Evolutionary conservation across 2,113 vertebrate genomes (phyloP), one percentile per base, ranked within the genome.

Genomic region (Spea bombifrons): DNA sequence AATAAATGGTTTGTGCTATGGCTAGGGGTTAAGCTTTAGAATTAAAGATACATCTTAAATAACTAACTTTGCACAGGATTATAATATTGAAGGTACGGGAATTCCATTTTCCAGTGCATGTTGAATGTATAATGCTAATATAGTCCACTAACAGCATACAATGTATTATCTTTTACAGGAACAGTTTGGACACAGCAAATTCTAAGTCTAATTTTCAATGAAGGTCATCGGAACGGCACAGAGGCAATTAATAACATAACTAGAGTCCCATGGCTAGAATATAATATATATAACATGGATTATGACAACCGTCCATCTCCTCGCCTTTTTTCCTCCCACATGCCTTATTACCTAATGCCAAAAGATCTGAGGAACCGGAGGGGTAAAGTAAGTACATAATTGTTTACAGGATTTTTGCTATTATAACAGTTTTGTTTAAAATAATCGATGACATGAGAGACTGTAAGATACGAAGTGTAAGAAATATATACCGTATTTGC

Each of bases 181-280:
- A 88, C 88, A 3, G 53, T 85, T 52, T 91, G 89, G 88, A 81
- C 67, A 47, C 85, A 89, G 46, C 83, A 89, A 10, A 88, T 88
- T 80, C 10, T 90, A 79, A 84, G 75, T 44, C 55, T 85, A 66
- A 87, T 91, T 77, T 73, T 85, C 68, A 79, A 83, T 69, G 84
- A 89, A 71, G 82, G 73, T 4, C 76, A 90, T 66, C 78, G 82
- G 1, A 78, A 86, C 2, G 75, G 67, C 76, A 84, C 75, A 57
- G 84, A 86, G 76, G 12, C 53, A 1, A 2, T 81, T 3, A 0
- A n/a, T 0, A 61, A 0, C 0, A 0, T 55, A 0, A 5, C 82
- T 0, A 82, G 83, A 84, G 47, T 13, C 4, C 87, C 86, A 4
- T 88, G 76, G 72, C 48, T 87, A 47, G 85, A 87, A 44, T 59